These are phyloP conservation scores for Channa argus DNA, from an alignment of 2,113 vertebrate genomes.

Conservation along the genomic window DNA sequence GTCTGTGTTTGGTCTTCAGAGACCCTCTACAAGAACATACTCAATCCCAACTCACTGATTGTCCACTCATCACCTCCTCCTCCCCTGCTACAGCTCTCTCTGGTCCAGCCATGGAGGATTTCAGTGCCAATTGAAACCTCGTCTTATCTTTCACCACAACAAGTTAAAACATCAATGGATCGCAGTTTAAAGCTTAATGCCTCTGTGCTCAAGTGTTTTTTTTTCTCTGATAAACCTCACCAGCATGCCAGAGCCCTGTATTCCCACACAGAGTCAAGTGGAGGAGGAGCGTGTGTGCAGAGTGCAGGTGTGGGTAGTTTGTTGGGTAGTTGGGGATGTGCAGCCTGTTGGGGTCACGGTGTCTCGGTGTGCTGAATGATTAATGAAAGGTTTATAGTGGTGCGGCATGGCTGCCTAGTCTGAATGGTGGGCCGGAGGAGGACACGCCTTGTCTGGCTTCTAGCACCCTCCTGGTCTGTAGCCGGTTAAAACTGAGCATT, in stretches of 20 bases:
- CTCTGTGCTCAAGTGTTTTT: conserved; percentile 56
- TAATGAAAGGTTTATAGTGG: conserved; percentile 69
- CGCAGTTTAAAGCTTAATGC: conserved; percentile 66
- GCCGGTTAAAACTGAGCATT: conserved; percentile 55
- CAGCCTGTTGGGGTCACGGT: conserved; percentile 60
- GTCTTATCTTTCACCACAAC: conserved; percentile 67
- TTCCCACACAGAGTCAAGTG: conserved; percentile 68
- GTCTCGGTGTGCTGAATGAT: conserved; percentile 63
- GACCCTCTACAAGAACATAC: conserved; percentile 29
- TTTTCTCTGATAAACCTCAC: conserved; percentile 59
- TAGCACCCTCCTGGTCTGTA: conserved; percentile 41
- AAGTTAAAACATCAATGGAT: conserved; percentile 75
- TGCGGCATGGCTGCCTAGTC: conserved; percentile 32
- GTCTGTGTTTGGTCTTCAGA: conserved; percentile 32
- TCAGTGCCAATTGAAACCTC: conserved; percentile 31
- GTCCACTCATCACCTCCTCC: conserved; percentile 35
- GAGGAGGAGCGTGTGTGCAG: conserved; percentile 53
- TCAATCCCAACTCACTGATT: conserved; percentile 47
- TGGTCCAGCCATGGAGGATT: conserved; percentile 49
- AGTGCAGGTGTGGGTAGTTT: conserved; percentile 68
- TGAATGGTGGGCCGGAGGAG: conserved; percentile 46
- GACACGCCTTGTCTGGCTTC: conserved; percentile 63
- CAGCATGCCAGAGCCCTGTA: conserved; percentile 38
- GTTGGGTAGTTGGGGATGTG: conserved; percentile 36
- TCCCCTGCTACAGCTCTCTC: conserved; percentile 41